phyloP scores from a whole-genome alignment of 2,113 vertebrate species.

The Pterocles burchelli region DNA sequence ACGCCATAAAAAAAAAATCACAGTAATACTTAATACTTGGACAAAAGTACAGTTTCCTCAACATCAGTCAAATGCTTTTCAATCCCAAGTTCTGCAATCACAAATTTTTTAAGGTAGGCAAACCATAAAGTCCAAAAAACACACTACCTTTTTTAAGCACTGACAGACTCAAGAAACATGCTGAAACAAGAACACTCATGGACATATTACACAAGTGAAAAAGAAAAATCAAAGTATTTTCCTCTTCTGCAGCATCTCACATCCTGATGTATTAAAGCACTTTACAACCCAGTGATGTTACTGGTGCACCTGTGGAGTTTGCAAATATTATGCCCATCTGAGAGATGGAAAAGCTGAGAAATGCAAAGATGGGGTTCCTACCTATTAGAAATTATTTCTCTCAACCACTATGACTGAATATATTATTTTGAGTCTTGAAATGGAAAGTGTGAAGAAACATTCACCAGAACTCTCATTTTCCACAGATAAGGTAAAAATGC shows the following conservation, averaged over 20 bases:
- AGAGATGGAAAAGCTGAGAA: background rate
- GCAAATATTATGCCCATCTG: background rate
- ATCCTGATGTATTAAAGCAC: background rate
- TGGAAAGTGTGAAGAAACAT: background rate
- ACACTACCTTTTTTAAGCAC: background rate
- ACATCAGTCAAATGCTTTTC: background rate
- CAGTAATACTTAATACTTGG: background rate
- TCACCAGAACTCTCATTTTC: background rate
- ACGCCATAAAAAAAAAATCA: background rate
- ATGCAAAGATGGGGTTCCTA: background rate
- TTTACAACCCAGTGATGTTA: background rate
- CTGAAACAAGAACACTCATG: background rate
- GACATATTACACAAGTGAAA: background rate
- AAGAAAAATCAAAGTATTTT: conserved; percentile 1
- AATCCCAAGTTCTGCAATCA: background rate
- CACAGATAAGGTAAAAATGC: background rate
- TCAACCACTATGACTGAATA: background rate
- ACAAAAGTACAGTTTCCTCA: background rate
- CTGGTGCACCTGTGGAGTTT: background rate
- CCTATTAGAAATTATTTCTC: background rate
- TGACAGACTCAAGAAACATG: background rate
- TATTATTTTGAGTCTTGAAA: background rate
- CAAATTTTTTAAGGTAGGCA: background rate
- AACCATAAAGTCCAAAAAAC: background rate
- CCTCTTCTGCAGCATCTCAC: background rate